Evolutionary conservation across 2,113 vertebrate genomes (phyloP), one percentile per base, ranked within the genome.

Genomic region (Paedocypris sp.): DNA sequence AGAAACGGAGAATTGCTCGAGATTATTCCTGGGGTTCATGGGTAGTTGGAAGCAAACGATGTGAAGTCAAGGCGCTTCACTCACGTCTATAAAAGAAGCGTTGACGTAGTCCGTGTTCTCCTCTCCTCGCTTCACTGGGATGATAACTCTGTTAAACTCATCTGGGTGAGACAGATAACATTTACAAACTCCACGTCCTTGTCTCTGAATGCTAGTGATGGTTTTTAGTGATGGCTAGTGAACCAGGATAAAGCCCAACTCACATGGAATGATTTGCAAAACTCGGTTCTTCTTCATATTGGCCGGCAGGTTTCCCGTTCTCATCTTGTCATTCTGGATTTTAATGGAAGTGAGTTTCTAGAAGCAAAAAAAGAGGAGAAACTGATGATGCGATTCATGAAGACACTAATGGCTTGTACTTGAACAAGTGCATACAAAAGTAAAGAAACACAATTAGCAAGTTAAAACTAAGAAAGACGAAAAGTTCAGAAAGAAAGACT

Each of bases 211-310:
- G 15, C 8, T 41, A 28, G 42, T 5, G 4, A 2, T 2, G 31
- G 32, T 22, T 28, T 19, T 5, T 1, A 2, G 42, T 18, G 16
- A 41, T 13, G 10, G 32, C 19, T 36, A 18, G 25, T 7, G 7
- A 19, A 15, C 16, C 16, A 11, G 11, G 23, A 59, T 7, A 39
- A 8, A 20, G n/a, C n/a, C n/a, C 36, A 25, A 68, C 93, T 92
- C 74, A 98, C 94, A 99, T 74, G 95, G 95, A 86, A 99, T 99
- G 83, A 98, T 99, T 77, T 99, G 95, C 33, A 98, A 87, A 73
- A 99, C 94, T 33, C 93, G 79, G 82, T 99, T 99, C 77, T 99
- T 99, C 87, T 98, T 99, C 95, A 99, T 99, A 87, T 99, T 99
- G 41, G 91, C 90, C 0, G 93, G 93, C 66, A 99, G 85, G 77